phyloP scores from a whole-genome alignment of 2,113 vertebrate species.

The Loxodonta africana region DNA sequence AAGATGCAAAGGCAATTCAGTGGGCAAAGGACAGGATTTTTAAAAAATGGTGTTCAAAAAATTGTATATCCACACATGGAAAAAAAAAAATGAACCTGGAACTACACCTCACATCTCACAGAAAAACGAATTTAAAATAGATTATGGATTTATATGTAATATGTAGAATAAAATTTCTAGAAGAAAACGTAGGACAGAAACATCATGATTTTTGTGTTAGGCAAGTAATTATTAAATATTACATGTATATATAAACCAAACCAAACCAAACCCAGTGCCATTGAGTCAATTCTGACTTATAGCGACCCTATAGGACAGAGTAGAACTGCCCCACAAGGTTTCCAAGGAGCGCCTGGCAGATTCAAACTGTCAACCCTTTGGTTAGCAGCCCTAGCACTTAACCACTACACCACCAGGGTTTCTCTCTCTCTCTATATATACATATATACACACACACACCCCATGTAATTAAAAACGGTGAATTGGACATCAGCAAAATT shows the following conservation, averaged over 20 bases:
- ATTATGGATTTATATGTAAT: constrained; percentile 1
- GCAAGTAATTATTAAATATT: constrained; percentile 8
- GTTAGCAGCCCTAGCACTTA: too few species aligned
- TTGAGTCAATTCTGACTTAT: too few species aligned
- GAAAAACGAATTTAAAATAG: constrained; percentile 18
- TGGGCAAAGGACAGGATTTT: neutral
- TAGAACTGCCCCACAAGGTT: too few species aligned
- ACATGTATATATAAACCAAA: neutral
- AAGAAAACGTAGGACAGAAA: neutral
- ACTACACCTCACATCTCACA: neutral
- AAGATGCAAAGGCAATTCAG: neutral
- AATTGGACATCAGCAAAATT: neutral
- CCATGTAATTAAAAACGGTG: neutral
- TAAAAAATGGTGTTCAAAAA: neutral
- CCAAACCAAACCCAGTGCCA: too few species aligned
- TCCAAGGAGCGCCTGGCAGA: too few species aligned
- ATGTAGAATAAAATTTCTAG: neutral
- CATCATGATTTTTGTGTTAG: neutral
- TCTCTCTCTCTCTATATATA: neutral
- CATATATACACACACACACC: neutral
- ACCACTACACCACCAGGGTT: too few species aligned
- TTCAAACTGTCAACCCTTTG: too few species aligned
- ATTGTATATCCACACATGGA: neutral
- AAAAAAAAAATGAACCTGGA: neutral
- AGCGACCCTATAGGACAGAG: too few species aligned